Percentiles rank a stretch among this genome's conserved stretches.
Evolutionary conservation across 2,113 vertebrate species (phyloP).

Genomic region (Trematomus loennbergii): DNA sequence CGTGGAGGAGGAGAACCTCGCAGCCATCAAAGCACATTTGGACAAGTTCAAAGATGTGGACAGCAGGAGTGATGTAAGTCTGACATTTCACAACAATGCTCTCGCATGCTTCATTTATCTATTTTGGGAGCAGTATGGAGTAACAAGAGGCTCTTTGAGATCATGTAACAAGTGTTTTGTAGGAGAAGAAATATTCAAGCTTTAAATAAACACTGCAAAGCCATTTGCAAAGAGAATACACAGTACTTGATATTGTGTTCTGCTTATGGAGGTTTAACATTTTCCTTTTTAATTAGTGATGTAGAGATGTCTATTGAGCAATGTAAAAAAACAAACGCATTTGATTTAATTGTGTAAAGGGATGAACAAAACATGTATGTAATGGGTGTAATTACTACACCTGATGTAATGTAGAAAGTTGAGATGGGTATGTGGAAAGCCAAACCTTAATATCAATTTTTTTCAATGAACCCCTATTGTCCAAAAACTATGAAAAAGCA

Average conservation of each 20-base stretch:
- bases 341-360: background rate
- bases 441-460: background rate
- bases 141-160: conserved; percentile 9
- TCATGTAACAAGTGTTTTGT: conserved; percentile 14
- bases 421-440: background rate
- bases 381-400: no score
- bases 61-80: conserved; percentile 94
- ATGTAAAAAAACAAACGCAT: background rate
- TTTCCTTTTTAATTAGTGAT: background rate
- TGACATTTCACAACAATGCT: background rate
- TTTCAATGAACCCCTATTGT: background rate
- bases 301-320: background rate
- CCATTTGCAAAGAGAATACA: background rate
- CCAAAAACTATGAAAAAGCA: background rate
- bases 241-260: background rate
- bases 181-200: background rate
- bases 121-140: background rate
- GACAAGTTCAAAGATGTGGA: conserved; percentile 97
- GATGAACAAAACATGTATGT: background rate
- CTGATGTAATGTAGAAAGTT: background rate
- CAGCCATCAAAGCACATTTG: conserved; percentile 91
- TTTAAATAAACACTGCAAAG: background rate
- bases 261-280: background rate
- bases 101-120: background rate
- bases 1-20: conserved; percentile 95